Base-by-base conservation (phyloP, 1,140 invertebrate species). In the Cydia splendana region DNA sequence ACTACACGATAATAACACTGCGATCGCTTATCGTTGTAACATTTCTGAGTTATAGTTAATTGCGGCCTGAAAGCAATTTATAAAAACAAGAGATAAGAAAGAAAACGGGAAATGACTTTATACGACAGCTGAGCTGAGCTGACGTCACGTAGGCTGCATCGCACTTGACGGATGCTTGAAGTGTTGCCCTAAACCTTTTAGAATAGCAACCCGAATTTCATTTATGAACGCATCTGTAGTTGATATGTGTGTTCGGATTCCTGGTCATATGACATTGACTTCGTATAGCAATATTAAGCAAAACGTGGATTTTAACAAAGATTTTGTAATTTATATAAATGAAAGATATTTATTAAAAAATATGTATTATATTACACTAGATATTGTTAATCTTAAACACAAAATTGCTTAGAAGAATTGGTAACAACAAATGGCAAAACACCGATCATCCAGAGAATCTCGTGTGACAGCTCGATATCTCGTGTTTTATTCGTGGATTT, bases 1-100 rank as follows among this genome's bases (percentile, higher is more conserved):
- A 42, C 34, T 71, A 71, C 6, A 18, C n/a, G n/a, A 71, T 34
- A 71, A 38, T 42, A 38, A 71, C 67, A 71, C 67, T 71, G 13
- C 9, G 24, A 20, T 10, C 34, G n/a, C 67, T 71, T 71, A 71
- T 71, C 30, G 34, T 38, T 18, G 34, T 71, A 71, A 71, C 30
- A 71, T 71, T 71, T 38, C 67, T 34, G 34, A 38, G 7, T 38
- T 38, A 18, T 42, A 5, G 6, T 71, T 38, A 62, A 24, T 62
- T 62, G 2, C 57, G 57, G 57, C 57, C 18, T 62, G 20, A 24
- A 18, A 38, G 67, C 30, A 71, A 71, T n/a, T 71, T 42, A 71
- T 38, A 71, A 71, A 71, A 71, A 71, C 67, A 71, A 71, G 30
- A 38, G 67, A 71, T 71, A 71, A 71, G 67, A 38, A 67, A 34